Evolutionary conservation across 1,140 invertebrate genomes (phyloP).

Genomic region (Diprion similis): DNA sequence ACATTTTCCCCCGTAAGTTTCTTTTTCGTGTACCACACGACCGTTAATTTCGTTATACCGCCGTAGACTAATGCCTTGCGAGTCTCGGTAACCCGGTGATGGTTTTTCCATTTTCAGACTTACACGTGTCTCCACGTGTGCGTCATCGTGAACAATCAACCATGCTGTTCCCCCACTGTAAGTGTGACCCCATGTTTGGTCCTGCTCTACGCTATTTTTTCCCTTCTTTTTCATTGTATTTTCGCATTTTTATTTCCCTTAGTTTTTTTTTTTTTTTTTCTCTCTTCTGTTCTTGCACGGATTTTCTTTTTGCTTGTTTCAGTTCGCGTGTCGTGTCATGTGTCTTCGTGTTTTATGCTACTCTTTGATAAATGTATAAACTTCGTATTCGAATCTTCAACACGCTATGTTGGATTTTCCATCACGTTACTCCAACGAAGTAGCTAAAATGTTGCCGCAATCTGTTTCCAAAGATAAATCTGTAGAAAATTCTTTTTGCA

Average conservation of each 20-base stretch:
- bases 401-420: not conserved
- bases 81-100: not conserved
- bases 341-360: not conserved
- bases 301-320: not conserved
- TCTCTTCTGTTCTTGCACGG: not conserved
- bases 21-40: not conserved
- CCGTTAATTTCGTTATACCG: not conserved
- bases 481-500: too few species aligned
- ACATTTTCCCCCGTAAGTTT: not conserved
- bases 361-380: too few species aligned
- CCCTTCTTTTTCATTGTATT: conserved; percentile 21
- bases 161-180: conserved; percentile 82
- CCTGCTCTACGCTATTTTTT: not conserved
- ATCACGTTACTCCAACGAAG: too few species aligned
- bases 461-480: too few species aligned
- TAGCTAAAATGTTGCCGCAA: too few species aligned
- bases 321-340: not conserved
- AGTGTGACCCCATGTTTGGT: conserved; percentile 57
- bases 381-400: not conserved
- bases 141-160: conserved; percentile 79
- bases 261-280: not conserved
- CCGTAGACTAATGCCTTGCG: not conserved
- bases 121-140: conserved; percentile 90
- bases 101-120: conserved; percentile 72
- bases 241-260: not conserved